Percentiles rank a stretch among this genome's conserved stretches.
Evolutionary conservation across 2,888 invertebrate species (phyloP).

Genomic region (Antitype chi): DNA sequence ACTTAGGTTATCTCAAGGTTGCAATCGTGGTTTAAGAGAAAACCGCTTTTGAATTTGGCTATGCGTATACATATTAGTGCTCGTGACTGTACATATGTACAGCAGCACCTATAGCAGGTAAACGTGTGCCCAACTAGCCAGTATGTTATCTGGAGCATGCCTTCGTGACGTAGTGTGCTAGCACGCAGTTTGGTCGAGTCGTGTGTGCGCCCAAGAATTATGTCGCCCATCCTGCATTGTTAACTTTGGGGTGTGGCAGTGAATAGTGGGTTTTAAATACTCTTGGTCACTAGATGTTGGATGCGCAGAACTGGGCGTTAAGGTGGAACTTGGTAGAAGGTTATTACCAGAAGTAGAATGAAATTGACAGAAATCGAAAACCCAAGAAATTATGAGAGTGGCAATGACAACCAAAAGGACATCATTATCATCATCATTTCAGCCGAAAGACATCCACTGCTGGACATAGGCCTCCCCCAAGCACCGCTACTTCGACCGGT

Average conservation of each 20-base stretch:
- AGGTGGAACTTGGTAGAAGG: not conserved
- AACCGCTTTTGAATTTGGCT: no score
- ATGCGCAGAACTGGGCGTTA: not conserved
- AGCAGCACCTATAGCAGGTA: not conserved
- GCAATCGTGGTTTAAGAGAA: no score
- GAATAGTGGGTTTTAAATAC: conserved; percentile 13
- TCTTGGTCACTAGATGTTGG: not conserved
- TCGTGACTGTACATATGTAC: no score
- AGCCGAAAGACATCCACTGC: no score
- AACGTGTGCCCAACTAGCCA: not conserved
- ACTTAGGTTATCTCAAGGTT: no score
- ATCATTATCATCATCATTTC: no score
- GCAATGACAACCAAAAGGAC: no score
- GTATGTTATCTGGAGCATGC: conserved; percentile 45
- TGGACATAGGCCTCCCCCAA: no score
- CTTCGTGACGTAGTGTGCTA: conserved; percentile 38
- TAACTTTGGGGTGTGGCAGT: conserved; percentile 17
- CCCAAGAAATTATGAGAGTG: no score
- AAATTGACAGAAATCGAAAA: no score
- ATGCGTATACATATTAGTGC: no score
- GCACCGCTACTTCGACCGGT: no score
- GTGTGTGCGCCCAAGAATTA: conserved; percentile 38
- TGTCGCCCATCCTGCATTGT: conserved; percentile 10
- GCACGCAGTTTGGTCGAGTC: conserved; percentile 23
- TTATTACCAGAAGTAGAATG: not conserved